These are phyloP conservation scores for Xestia ashworthii DNA, from an alignment of 2,888 invertebrate species.

Conservation along the genomic window DNA sequence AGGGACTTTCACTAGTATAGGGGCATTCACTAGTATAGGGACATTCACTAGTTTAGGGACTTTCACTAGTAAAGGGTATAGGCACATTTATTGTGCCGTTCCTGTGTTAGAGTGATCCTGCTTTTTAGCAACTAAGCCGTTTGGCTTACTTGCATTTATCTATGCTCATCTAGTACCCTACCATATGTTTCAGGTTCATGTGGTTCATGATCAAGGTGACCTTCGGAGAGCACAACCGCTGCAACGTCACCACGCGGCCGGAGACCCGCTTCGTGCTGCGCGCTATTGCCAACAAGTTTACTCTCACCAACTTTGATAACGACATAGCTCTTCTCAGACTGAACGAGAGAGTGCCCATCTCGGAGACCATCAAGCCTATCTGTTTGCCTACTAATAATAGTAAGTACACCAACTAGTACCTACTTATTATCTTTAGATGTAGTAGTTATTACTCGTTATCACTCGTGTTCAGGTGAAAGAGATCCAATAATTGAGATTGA, in stretches of 20 bases:
- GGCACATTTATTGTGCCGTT: no score
- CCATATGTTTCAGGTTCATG: slow-evolving; percentile 93
- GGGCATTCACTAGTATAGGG: no score
- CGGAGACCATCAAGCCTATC: slow-evolving; percentile 95
- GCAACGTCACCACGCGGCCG: slow-evolving; percentile 93
- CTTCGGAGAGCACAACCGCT: slow-evolving; percentile 96
- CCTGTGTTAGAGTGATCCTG: no score
- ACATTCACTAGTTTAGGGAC: no score
- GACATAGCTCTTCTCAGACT: slow-evolving; percentile 96
- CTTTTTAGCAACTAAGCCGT: no score
- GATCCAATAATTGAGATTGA: background rate
- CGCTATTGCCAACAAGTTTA: slow-evolving; percentile 95
- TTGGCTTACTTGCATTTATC: background rate
- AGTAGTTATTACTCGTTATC: background rate
- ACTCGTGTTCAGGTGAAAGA: background rate
- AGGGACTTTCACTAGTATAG: no score
- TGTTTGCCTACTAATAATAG: slow-evolving; percentile 93
- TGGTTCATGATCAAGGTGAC: slow-evolving; percentile 98
- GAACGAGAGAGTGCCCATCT: slow-evolving; percentile 95
- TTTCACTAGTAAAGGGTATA: no score
- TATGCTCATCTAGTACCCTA: background rate
- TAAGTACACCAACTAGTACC: slow-evolving; percentile 76
- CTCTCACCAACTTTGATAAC: slow-evolving; percentile 96
- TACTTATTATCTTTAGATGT: background rate
- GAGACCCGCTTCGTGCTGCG: slow-evolving; percentile 95